phyloP scores from a whole-genome alignment of 2,888 invertebrate species.

The Electrophaes corylata region DNA sequence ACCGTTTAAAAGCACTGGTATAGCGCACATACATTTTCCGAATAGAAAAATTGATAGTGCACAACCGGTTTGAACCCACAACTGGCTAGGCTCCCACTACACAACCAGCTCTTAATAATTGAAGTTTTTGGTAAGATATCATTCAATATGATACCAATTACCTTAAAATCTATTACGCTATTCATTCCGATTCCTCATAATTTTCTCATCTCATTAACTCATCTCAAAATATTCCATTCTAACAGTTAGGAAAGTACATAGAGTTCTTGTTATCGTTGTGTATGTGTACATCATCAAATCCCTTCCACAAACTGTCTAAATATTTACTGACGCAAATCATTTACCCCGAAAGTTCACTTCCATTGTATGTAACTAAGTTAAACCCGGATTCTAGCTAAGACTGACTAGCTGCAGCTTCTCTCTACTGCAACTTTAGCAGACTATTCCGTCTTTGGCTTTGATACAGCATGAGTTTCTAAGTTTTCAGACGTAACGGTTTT shows the following conservation, averaged over 20 bases:
- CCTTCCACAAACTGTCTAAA: slow-evolving; percentile 26
- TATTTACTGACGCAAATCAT: slow-evolving; percentile 29
- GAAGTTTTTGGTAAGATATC: no score
- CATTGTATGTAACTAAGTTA: slow-evolving; percentile 11
- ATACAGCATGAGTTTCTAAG: background rate
- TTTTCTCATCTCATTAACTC: background rate
- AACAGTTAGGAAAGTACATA: slow-evolving; percentile 10
- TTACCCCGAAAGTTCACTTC: slow-evolving; percentile 19
- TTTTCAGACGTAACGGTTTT: background rate
- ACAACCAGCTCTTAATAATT: no score
- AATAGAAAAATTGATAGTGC: no score
- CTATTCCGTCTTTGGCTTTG: background rate
- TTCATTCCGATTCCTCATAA: background rate
- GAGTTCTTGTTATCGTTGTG: slow-evolving; percentile 15
- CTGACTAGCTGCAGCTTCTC: background rate
- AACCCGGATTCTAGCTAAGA: background rate
- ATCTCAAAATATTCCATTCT: background rate
- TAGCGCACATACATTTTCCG: no score
- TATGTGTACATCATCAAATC: slow-evolving; percentile 12
- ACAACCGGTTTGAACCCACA: no score
- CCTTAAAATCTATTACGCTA: no score
- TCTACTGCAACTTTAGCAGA: background rate
- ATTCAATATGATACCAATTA: no score
- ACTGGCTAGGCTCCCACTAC: no score
- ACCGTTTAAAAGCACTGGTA: no score